A percentile compares a stretch with the other conserved stretches of the same genome.
These are phyloP conservation scores for Parauchenoglanis ngamensis DNA, from an alignment of 2,797 vertebrate genomes.

Conservation along the genomic window DNA sequence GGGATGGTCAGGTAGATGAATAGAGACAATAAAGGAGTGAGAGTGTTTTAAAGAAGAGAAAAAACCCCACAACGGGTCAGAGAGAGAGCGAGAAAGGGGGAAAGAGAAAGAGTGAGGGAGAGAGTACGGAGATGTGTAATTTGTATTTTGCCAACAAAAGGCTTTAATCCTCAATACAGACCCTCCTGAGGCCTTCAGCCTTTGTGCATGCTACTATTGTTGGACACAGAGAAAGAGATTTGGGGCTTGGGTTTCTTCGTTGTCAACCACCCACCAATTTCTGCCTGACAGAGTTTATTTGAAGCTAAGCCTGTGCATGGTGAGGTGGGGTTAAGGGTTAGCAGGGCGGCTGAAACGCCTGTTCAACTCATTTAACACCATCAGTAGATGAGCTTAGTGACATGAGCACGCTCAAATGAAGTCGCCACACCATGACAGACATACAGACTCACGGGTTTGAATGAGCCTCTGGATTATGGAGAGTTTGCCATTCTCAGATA, in stretches of 20 bases:
- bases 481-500: slow-evolving; percentile 3
- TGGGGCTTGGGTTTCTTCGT: slow-evolving; percentile 60
- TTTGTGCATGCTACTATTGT: slow-evolving; percentile 78
- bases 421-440: slow-evolving; percentile 74
- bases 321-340: slow-evolving; percentile 65
- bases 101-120: background rate
- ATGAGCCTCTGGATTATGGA: slow-evolving; percentile 27
- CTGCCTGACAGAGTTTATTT: slow-evolving; percentile 82
- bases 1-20: slow-evolving; percentile 27
- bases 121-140: slow-evolving; percentile 80
- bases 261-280: slow-evolving; percentile 81
- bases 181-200: slow-evolving; percentile 69
- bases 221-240: slow-evolving; percentile 50
- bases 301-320: slow-evolving; percentile 69
- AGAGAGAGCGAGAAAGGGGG: slow-evolving; percentile 1
- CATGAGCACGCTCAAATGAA: slow-evolving; percentile 68
- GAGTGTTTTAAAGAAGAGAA: slow-evolving; percentile 17
- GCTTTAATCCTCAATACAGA: slow-evolving; percentile 84
- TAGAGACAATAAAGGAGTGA: slow-evolving; percentile 7
- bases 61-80: background rate
- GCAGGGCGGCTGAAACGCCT: slow-evolving; percentile 68
- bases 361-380: slow-evolving; percentile 79
- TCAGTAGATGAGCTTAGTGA: slow-evolving; percentile 68
- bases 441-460: slow-evolving; percentile 55
- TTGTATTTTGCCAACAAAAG: slow-evolving; percentile 95